Evolutionary conservation across 2,888 invertebrate species (phyloP).

Genomic region (Patella caerulea): DNA sequence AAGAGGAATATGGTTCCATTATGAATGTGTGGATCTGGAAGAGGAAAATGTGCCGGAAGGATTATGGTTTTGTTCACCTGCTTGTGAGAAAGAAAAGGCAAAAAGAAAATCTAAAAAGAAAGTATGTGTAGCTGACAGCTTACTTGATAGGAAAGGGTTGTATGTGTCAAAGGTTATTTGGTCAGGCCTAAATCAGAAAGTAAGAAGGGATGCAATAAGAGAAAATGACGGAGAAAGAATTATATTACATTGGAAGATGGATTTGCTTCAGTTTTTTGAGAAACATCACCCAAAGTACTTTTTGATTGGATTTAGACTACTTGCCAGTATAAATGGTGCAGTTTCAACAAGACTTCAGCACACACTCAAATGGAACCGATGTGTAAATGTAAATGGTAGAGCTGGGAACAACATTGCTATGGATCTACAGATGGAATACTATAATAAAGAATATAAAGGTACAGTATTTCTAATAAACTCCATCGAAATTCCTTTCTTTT

Average conservation of each 20-base stretch:
- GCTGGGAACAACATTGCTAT: slow-evolving; percentile 37
- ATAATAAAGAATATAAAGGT: slow-evolving; percentile 22
- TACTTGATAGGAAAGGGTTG: not conserved
- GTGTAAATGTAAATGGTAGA: slow-evolving; percentile 41
- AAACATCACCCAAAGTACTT: slow-evolving; percentile 41
- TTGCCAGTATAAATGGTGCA: slow-evolving; percentile 31
- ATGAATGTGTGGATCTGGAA: too few relatives aligned
- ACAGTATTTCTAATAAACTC: too few relatives aligned
- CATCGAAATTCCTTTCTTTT: too few relatives aligned
- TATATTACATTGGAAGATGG: slow-evolving; percentile 35
- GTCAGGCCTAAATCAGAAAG: slow-evolving; percentile 28
- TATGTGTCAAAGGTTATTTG: slow-evolving; percentile 29
- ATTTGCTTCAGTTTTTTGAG: slow-evolving; percentile 36
- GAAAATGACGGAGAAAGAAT: slow-evolving; percentile 41
- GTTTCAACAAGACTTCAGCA: slow-evolving; percentile 27
- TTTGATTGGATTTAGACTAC: slow-evolving; percentile 27
- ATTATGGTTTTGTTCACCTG: too few relatives aligned
- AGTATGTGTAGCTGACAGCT: too few relatives aligned
- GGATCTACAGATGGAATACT: slow-evolving; percentile 43
- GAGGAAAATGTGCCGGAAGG: too few relatives aligned
- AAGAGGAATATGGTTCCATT: too few relatives aligned
- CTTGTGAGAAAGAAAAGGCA: too few relatives aligned
- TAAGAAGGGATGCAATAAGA: slow-evolving; percentile 34
- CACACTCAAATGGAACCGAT: slow-evolving; percentile 35
- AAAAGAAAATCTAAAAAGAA: too few relatives aligned